Evolutionary conservation across 2,113 vertebrate genomes (phyloP), one percentile per base, ranked within the genome.

Genomic region (Macrotus californicus): DNA sequence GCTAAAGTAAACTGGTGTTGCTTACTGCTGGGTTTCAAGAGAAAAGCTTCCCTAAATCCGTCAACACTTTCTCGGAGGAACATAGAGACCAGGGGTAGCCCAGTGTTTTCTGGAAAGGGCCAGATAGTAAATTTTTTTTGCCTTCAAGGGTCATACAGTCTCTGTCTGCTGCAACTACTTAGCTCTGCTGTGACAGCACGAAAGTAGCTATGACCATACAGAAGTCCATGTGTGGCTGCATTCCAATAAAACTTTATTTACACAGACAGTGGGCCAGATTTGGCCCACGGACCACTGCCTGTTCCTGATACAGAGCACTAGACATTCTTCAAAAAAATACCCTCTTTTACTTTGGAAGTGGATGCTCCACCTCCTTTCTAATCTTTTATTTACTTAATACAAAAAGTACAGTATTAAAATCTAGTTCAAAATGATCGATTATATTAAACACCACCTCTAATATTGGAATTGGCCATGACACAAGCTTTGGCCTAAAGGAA

Each of bases 1-100:
- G 95, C 97, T 97, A 91, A 96, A 96, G 83, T 81, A 85, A 94
- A 93, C 82, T 96, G 94, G 89, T 93, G 76, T 76, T 97, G 95
- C 95, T 96, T 95, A 93, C 80, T 94, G 64, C 79, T 87, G 59
- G 41, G 36, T 97, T 97, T 96, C 86, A 93, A 97, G 87, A 96
- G 54, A 54, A 96, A 94, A 95, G 82, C 95, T 97, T 97, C 95
- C 95, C 82, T 91, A 96, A 97, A 93, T 85, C 52, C 94, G 88
- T 50, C 67, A 79, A 56, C 70, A 90, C 50, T 80, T 89, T 66
- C 29, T 93, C 59, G 50, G 66, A 91, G 36, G 41, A 76, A 64
- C 59, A 14, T 15, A 54, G 5, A 89, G 52, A 50, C 26, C 13
- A n/a, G 15, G 15, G 41, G 41, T n/a, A 67, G 29, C 82, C 66